Evolutionary conservation across 1,140 invertebrate species (phyloP).

Genomic region (Antheraea mylitta): DNA sequence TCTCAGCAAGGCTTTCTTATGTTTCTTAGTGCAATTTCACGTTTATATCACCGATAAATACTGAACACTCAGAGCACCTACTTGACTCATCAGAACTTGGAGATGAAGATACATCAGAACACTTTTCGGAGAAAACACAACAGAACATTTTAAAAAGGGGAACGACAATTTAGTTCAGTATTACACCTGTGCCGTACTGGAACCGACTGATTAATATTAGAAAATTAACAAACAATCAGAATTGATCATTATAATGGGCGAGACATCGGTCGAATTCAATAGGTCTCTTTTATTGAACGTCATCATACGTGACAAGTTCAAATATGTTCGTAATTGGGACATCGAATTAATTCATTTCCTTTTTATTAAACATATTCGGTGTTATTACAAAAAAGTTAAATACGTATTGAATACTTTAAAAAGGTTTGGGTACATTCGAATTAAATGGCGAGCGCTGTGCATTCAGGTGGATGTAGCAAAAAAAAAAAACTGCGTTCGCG

Average conservation of each 20-base stretch:
- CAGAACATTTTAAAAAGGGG: slow-evolving; percentile 32
- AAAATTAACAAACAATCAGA: slow-evolving; percentile 45
- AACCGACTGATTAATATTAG: slow-evolving; percentile 21
- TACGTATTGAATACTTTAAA: no score
- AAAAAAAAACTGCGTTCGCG: no score
- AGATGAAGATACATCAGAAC: slow-evolving; percentile 20
- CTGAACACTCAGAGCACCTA: neutral
- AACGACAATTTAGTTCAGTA: neutral
- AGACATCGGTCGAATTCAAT: slow-evolving; percentile 9
- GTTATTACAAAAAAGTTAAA: no score
- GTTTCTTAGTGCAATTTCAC: no score
- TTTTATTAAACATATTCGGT: neutral
- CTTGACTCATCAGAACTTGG: slow-evolving; percentile 21
- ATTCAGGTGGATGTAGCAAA: no score
- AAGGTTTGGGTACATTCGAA: no score
- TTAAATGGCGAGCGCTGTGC: no score
- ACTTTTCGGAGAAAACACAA: slow-evolving; percentile 36
- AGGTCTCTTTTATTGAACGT: slow-evolving; percentile 4
- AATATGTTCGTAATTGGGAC: neutral
- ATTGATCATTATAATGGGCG: slow-evolving; percentile 37
- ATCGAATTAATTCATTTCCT: neutral
- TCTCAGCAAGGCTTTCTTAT: no score
- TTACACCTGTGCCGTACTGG: slow-evolving; percentile 14
- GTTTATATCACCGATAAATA: no score
- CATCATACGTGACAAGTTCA: neutral